Base-by-base conservation (phyloP, 2,888 invertebrate genomes). In the Phaonia tiefii region DNA sequence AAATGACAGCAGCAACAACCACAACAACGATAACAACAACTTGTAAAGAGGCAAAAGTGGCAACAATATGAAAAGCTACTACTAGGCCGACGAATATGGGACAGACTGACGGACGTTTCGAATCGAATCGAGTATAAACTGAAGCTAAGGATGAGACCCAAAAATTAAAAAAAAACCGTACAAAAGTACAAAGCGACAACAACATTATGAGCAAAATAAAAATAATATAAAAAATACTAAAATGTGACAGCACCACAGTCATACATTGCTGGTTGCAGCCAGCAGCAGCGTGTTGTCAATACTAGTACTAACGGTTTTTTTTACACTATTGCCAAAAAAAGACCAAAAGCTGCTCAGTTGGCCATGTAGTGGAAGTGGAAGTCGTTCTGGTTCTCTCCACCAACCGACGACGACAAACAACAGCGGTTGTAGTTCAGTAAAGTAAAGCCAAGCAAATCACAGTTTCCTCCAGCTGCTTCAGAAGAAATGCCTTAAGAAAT, bases 331-430 rank as follows among this genome's bases (percentile, higher is more conserved):
- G 78, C 81, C 75, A 81, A 81, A 81, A 81, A 75, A 78, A 63
- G 20, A 63, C 42, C 72, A 58, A 75, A 8, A 31, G 31, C 31
- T 31, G 31, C 31, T 81, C 65, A 81, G 81, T 81, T 58, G 78
- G 78, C 71, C 78, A 78, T 78, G 67, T 78, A 78, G 78, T 81
- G 78, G 81, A 81, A 81, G 78, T 81, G 81, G 78, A 78, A 81
- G 81, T 75, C 78, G 72, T 75, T 72, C 71, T 81, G 71, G 69
- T 46, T 60, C 42, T 63, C 63, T 63, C 63, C 49, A 69, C 63
- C 60, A 69, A 31, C 31, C 31, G 63, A 75, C 81, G 75, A 78
- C 81, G 78, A 46, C 69, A n/a, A 60, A 39, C 60, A 42, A 63
- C 37, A 37, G 63, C 74, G 22, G 67, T 78, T 54, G 60, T 56